Conservation (phyloP, 2,113 vertebrate genomes). For the Jaculus jaculus region DNA sequence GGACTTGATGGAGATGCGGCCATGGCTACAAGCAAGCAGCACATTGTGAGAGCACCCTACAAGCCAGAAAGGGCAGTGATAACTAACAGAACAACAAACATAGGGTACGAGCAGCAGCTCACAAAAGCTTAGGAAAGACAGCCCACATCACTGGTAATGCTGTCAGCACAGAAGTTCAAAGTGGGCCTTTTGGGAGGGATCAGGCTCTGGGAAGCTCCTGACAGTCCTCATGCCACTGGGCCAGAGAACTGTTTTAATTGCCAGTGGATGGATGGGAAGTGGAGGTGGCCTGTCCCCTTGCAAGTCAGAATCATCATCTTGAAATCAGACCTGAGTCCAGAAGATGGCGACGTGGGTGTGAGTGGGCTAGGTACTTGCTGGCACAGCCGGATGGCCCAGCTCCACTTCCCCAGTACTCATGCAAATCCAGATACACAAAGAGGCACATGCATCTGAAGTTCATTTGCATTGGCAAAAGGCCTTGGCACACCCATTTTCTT, state of each 20-base stretch:
- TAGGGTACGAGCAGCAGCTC: neutral
- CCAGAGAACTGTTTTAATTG: neutral
- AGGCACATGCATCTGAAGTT: too few relatives aligned
- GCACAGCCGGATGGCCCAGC: too few relatives aligned
- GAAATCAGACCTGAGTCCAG: neutral
- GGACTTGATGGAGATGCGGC: too few relatives aligned
- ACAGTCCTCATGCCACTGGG: too few relatives aligned
- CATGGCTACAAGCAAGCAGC: too few relatives aligned
- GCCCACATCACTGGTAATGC: neutral
- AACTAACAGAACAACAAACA: too few relatives aligned
- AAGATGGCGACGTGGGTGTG: accelerated
- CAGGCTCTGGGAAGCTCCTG: neutral
- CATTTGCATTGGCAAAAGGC: too few relatives aligned
- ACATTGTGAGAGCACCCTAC: too few relatives aligned
- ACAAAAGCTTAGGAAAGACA: neutral
- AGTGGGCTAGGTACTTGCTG: too few relatives aligned
- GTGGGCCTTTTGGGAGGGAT: neutral
- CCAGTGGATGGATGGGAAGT: neutral
- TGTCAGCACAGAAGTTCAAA: neutral
- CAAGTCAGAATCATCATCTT: neutral
- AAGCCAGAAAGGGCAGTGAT: neutral
- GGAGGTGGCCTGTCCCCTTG: neutral
- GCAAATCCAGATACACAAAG: too few relatives aligned
- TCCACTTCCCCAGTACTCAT: too few relatives aligned
- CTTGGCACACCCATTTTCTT: too few relatives aligned